A percentile compares a stretch with the other conserved stretches of the same genome.
These are phyloP conservation scores for Pelodiscus sinensis DNA, from an alignment of 2,113 vertebrate species.

Conservation along the genomic window DNA sequence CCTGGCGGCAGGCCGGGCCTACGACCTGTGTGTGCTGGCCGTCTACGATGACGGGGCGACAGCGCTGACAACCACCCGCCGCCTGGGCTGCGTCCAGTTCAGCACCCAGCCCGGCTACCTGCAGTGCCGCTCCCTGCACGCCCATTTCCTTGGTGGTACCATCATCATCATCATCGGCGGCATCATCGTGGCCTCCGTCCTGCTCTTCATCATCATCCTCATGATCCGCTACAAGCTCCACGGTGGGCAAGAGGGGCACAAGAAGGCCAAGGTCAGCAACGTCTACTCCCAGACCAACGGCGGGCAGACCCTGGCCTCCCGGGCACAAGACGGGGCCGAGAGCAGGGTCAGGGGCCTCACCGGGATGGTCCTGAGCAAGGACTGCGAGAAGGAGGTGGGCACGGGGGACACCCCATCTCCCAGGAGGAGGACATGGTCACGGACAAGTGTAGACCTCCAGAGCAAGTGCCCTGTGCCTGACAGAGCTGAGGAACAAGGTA, in stretches of 20 bases:
- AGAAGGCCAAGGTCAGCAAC: slow-evolving; percentile 79
- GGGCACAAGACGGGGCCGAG: neutral
- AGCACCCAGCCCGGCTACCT: slow-evolving; percentile 84
- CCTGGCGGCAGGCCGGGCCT: slow-evolving; percentile 89
- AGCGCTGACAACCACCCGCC: slow-evolving; percentile 85
- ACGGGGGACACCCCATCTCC: neutral
- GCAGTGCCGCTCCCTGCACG: slow-evolving; percentile 88
- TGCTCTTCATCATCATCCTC: slow-evolving; percentile 95
- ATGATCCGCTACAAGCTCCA: slow-evolving; percentile 95
- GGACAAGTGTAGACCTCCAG: neutral
- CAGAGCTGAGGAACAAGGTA: neutral
- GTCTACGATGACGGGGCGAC: slow-evolving; percentile 91
- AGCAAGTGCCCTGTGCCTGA: neutral
- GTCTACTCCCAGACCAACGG: slow-evolving; percentile 90
- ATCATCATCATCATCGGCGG: slow-evolving; percentile 97
- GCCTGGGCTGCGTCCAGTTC: slow-evolving; percentile 91
- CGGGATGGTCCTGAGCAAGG: neutral
- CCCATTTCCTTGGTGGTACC: slow-evolving; percentile 93
- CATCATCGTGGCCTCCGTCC: slow-evolving; percentile 93
- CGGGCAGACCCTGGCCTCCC: slow-evolving; percentile 70
- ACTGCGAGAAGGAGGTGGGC: neutral
- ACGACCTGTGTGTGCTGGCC: slow-evolving; percentile 92
- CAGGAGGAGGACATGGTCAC: neutral
- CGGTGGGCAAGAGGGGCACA: slow-evolving; percentile 69
- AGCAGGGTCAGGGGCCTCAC: neutral